phyloP scores from a whole-genome alignment of 2,113 vertebrate genomes.

The Diadophis punctatus region DNA sequence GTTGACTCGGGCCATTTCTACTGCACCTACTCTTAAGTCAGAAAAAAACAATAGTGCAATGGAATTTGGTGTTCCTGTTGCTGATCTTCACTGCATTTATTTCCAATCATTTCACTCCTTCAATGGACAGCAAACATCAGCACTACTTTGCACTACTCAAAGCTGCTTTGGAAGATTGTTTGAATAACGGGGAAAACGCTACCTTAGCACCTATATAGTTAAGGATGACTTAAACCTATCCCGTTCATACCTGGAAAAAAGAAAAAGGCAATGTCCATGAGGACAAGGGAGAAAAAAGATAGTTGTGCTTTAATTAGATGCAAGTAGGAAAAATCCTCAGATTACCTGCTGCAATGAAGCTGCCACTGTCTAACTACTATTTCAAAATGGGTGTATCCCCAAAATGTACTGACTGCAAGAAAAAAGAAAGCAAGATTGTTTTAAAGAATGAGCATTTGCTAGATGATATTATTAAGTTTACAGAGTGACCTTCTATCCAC shows the following conservation, averaged over 20 bases:
- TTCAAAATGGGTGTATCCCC: not conserved
- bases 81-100: not conserved
- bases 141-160: not conserved
- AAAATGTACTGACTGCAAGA: not conserved
- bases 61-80: not conserved
- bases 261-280: not conserved
- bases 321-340: not conserved
- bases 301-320: not conserved
- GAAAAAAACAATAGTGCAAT: not conserved
- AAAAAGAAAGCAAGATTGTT: not conserved
- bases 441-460: not conserved
- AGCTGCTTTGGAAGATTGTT: not conserved
- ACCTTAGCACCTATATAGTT: not conserved
- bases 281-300: not conserved
- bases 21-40: not conserved
- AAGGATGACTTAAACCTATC: not conserved
- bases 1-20: not conserved
- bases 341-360: not conserved
- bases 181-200: not conserved
- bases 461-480: not conserved
- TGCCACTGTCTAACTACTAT: not conserved
- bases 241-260: not conserved
- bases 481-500: not conserved
- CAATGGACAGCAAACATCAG: not conserved
- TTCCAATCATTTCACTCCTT: not conserved